phyloP scores from a whole-genome alignment of 2,888 invertebrate species.

The Monochamus alternatus region DNA sequence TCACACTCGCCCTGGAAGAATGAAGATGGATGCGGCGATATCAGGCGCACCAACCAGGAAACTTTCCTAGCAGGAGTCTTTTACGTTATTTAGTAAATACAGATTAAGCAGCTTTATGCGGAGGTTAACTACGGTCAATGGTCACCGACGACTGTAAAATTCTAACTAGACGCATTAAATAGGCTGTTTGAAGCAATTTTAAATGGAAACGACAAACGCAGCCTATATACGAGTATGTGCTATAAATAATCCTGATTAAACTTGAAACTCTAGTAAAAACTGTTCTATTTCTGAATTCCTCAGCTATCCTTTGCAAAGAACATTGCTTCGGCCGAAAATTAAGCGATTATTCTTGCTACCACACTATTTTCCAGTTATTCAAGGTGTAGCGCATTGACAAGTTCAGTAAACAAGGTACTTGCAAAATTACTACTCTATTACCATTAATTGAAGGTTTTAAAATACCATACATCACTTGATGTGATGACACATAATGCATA shows the following conservation, averaged over 20 bases:
- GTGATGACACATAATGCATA: no score
- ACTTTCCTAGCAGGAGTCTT: slow-evolving; percentile 45
- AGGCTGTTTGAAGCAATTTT: slow-evolving; percentile 41
- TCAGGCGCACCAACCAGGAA: slow-evolving; percentile 24
- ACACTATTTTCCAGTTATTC: no score
- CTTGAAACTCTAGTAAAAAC: no score
- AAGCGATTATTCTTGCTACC: no score
- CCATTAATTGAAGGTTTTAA: no score
- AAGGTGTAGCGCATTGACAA: no score
- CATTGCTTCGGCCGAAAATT: no score
- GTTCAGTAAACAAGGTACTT: no score
- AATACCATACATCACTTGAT: no score
- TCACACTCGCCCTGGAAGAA: slow-evolving; percentile 24
- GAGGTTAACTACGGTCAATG: slow-evolving; percentile 61
- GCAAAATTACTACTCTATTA: no score
- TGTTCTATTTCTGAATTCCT: no score
- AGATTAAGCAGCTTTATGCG: slow-evolving; percentile 55
- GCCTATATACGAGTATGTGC: slow-evolving; percentile 9
- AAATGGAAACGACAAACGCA: slow-evolving; percentile 35
- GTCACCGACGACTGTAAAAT: slow-evolving; percentile 56
- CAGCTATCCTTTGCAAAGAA: no score
- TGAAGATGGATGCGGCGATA: slow-evolving; percentile 31
- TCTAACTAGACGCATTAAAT: slow-evolving; percentile 48
- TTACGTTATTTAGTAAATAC: slow-evolving; percentile 52
- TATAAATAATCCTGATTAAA: slow-evolving; percentile 1